A percentile compares a stretch with the other conserved stretches of the same genome.
phyloP scores from a whole-genome alignment of 2,113 vertebrate genomes.

The Bungarus multicinctus region DNA sequence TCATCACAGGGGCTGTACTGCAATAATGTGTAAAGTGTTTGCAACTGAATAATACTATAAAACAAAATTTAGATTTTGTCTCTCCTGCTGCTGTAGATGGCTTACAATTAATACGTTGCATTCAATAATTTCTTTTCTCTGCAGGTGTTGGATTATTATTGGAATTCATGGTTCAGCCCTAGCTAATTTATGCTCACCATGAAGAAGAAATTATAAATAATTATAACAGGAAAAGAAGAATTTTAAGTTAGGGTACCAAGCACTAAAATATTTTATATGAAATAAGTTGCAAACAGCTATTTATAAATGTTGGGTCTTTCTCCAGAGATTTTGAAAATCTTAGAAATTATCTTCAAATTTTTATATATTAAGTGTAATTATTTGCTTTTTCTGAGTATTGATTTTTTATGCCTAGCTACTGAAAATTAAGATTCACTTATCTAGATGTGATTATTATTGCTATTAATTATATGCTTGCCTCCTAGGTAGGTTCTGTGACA shows the following conservation, averaged over 20 bases:
- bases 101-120: neutral
- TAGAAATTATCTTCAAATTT: neutral
- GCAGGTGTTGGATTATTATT: neutral
- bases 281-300: constrained; percentile 29
- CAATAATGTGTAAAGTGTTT: neutral
- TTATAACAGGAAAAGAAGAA: constrained; percentile 56
- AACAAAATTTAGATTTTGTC: neutral
- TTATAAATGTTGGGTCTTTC: neutral
- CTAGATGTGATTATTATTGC: neutral
- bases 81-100: neutral
- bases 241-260: constrained; percentile 49
- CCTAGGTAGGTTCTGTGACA: neutral
- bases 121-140: constrained; percentile 2
- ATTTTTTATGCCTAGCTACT: neutral
- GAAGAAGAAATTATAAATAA: constrained; percentile 56
- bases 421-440: neutral
- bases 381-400: neutral
- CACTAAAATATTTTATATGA: constrained; percentile 60
- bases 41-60: neutral
- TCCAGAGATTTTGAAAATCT: neutral
- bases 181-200: constrained; percentile 42
- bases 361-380: neutral
- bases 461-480: neutral
- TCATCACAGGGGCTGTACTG: neutral
- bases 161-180: constrained; percentile 49